These are phyloP conservation scores for Dryococelus australis DNA, from an alignment of 2,888 invertebrate species.

Conservation along the genomic window DNA sequence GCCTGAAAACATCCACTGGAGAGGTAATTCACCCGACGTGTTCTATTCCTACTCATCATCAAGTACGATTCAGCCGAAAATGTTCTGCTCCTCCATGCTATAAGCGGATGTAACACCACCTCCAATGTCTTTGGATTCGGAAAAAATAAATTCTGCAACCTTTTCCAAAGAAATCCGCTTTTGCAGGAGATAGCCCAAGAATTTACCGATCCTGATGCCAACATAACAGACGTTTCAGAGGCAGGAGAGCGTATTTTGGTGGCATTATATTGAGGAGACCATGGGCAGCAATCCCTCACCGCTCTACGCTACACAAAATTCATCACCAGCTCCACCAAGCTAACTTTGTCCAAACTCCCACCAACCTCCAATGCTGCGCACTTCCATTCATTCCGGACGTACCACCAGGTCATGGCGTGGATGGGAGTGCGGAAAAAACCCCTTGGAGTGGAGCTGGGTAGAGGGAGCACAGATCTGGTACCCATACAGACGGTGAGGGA, in stretches of 20 bases:
- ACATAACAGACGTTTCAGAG: too few relatives aligned
- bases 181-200: too few relatives aligned
- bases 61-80: background rate
- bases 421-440: background rate
- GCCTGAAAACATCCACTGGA: background rate
- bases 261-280: too few relatives aligned
- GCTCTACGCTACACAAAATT: too few relatives aligned
- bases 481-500: background rate
- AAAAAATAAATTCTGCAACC: background rate
- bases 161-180: background rate
- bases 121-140: background rate
- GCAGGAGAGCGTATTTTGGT: too few relatives aligned
- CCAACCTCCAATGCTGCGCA: too few relatives aligned
- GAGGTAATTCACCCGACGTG: too few relatives aligned
- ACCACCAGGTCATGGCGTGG: background rate
- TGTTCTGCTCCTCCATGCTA: background rate
- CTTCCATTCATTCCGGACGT: too few relatives aligned
- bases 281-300: too few relatives aligned
- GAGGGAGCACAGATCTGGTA: background rate
- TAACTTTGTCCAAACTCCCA: too few relatives aligned
- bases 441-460: background rate
- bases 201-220: too few relatives aligned
- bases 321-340: too few relatives aligned
- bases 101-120: background rate
- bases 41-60: background rate